phyloP scores from a whole-genome alignment of 2,797 vertebrate genomes.

The Sebastiscus albofasciatus region DNA sequence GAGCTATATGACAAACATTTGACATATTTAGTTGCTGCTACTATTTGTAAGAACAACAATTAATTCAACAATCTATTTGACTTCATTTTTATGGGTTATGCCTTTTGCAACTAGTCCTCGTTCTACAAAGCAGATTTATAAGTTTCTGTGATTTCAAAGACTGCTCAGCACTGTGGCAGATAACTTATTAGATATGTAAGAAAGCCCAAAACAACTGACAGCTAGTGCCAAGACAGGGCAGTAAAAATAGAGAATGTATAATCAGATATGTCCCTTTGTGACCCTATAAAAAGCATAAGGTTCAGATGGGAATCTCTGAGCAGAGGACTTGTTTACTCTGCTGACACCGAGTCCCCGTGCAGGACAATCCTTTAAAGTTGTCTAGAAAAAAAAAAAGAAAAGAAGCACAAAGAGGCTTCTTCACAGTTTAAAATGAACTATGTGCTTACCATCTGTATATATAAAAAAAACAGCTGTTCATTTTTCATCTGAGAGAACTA shows the following conservation, averaged over 20 bases:
- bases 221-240: neutral
- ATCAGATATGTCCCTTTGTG: constrained; percentile 13
- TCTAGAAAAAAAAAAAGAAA: constrained; percentile 10
- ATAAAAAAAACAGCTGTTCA: constrained; percentile 2
- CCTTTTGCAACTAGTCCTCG: neutral
- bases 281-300: neutral
- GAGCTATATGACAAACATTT: neutral
- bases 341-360: constrained; percentile 7
- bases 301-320: constrained; percentile 19
- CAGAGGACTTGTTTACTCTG: constrained; percentile 30
- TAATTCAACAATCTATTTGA: neutral
- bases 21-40: neutral
- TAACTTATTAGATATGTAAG: constrained; percentile 10
- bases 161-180: neutral
- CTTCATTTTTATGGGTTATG: neutral
- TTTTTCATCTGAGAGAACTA: neutral
- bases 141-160: constrained; percentile 4
- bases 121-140: constrained; percentile 4
- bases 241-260: neutral
- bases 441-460: neutral
- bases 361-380: constrained; percentile 15
- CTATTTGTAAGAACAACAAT: neutral
- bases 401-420: neutral
- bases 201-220: constrained; percentile 1
- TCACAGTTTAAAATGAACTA: neutral